Percentiles rank a stretch among this genome's conserved stretches.
Conservation (phyloP, 2,113 vertebrate genomes). For the Nansenia antarctica region DNA sequence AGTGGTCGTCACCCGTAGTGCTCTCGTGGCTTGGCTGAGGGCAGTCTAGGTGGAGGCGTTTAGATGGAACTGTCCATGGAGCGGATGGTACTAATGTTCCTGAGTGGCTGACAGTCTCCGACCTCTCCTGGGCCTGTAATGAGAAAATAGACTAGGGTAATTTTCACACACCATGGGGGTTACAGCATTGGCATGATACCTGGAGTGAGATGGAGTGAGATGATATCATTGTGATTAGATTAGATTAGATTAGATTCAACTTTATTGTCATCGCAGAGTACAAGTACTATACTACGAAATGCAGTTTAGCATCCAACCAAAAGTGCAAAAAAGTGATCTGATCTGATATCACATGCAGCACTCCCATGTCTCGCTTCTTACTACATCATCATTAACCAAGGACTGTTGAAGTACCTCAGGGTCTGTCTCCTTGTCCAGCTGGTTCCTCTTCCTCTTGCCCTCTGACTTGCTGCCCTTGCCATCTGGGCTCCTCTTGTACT, state of each 20-base stretch:
- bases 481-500: constrained; percentile 82
- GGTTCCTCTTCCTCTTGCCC: constrained; percentile 72
- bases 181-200: neutral
- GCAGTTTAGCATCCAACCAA: too few relatives aligned
- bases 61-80: constrained; percentile 54
- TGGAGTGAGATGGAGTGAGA: too few relatives aligned
- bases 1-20: constrained; percentile 24
- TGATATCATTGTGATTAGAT: too few relatives aligned
- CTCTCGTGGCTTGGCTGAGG: constrained; percentile 25
- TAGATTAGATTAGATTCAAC: too few relatives aligned
- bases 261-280: too few relatives aligned
- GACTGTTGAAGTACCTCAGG: constrained; percentile 53
- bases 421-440: constrained; percentile 68
- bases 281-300: too few relatives aligned
- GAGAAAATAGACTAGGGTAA: constrained; percentile 4
- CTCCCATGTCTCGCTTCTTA: too few relatives aligned
- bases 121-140: constrained; percentile 42
- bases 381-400: neutral
- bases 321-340: neutral
- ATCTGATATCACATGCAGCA: neutral
- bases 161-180: neutral
- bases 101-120: constrained; percentile 47
- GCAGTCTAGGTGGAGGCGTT: constrained; percentile 42
- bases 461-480: constrained; percentile 62
- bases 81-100: constrained; percentile 41